Percentiles rank a stretch among this genome's conserved stretches.
phyloP scores from a whole-genome alignment of 2,113 vertebrate genomes.

The Anguilla rostrata region DNA sequence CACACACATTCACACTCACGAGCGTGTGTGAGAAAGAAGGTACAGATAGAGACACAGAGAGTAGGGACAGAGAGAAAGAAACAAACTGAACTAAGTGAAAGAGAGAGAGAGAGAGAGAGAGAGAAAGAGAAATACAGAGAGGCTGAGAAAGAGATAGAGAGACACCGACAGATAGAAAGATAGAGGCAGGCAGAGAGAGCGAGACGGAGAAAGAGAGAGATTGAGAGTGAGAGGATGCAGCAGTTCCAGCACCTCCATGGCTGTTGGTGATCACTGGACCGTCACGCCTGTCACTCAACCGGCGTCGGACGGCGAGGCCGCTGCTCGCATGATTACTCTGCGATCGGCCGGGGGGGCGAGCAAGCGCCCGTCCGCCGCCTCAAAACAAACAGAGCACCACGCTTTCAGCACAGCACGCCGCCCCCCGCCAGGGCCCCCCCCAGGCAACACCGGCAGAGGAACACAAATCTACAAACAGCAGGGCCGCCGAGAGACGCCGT shows the following conservation, averaged over 20 bases:
- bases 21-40: no score
- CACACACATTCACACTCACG: not conserved
- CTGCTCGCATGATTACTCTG: not conserved
- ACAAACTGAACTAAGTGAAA: not conserved
- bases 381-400: not conserved
- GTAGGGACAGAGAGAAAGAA: no score
- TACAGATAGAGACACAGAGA: no score
- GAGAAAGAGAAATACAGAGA: not conserved
- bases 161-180: not conserved
- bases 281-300: not conserved
- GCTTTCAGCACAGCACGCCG: not conserved
- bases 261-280: not conserved
- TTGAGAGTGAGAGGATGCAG: not conserved
- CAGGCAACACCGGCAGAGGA: no score
- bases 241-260: not conserved
- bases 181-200: slow-evolving; percentile 6
- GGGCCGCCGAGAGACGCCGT: no score
- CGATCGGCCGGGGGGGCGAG: not conserved
- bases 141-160: not conserved
- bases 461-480: no score
- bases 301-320: not conserved
- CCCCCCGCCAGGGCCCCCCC: no score
- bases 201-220: slow-evolving; percentile 6
- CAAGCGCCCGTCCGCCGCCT: no score
- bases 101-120: slow-evolving; percentile 8